These are phyloP conservation scores for Passer domesticus DNA, from an alignment of 2,113 vertebrate genomes.

Conservation along the genomic window DNA sequence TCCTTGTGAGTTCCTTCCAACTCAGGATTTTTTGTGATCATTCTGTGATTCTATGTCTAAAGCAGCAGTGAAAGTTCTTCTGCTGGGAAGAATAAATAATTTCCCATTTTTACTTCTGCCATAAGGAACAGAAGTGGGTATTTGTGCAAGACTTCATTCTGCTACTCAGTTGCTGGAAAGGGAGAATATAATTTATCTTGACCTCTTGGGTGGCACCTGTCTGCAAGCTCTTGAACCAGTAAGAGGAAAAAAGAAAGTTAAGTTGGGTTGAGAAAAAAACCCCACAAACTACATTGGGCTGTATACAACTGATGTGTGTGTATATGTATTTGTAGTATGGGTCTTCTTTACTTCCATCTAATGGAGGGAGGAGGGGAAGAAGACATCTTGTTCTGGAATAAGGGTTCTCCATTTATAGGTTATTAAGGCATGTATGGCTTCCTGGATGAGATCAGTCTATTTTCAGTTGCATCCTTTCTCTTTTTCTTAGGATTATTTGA, in stretches of 20 bases:
- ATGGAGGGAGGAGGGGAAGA: not conserved
- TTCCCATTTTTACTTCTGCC: not conserved
- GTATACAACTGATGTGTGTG: accelerated
- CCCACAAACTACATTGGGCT: not conserved
- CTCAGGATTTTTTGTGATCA: not conserved
- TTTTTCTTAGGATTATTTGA: not conserved
- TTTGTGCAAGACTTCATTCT: not conserved
- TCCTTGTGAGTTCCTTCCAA: not conserved
- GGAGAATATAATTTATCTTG: not conserved
- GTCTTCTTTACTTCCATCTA: not conserved
- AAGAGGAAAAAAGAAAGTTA: not conserved
- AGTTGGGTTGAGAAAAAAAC: not conserved
- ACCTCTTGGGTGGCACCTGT: not conserved
- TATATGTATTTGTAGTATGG: not conserved
- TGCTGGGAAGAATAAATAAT: not conserved
- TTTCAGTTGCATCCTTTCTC: not conserved
- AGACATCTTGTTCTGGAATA: not conserved
- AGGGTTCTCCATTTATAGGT: not conserved
- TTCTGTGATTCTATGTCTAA: not conserved
- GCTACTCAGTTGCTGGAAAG: not conserved
- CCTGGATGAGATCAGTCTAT: not conserved
- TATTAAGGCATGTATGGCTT: not conserved
- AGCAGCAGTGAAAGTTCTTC: not conserved
- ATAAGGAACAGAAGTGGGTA: not conserved
- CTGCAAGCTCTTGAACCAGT: not conserved